A percentile compares a stretch with the other conserved stretches of the same genome.
Conservation (phyloP, 2,888 invertebrate genomes). For the Drosophila anomelani region DNA sequence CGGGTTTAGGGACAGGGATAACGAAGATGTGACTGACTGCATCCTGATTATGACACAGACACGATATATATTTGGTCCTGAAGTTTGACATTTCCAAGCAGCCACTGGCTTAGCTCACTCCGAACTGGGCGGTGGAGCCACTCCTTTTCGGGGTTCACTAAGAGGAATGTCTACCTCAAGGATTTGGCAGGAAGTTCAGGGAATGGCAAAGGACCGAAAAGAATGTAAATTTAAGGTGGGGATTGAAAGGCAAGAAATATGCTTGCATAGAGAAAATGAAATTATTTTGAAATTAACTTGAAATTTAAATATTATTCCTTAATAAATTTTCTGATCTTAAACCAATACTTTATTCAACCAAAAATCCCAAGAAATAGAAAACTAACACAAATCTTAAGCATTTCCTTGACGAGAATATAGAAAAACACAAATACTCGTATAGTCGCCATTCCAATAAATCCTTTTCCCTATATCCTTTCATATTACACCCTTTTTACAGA, state of each 20-base stretch:
- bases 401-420: too few species aligned
- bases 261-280: too few species aligned
- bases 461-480: background rate
- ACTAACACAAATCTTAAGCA: background rate
- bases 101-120: conserved; percentile 18
- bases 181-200: background rate
- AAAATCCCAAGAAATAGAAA: background rate
- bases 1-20: conserved; percentile 13
- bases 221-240: background rate
- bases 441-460: background rate
- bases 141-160: conserved; percentile 9
- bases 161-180: conserved; percentile 3
- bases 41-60: conserved; percentile 60
- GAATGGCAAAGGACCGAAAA: background rate
- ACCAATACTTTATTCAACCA: background rate
- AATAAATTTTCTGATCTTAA: too few species aligned
- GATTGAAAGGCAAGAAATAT: background rate
- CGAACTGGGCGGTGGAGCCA: background rate
- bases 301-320: background rate
- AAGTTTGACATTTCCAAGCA: conserved; percentile 31
- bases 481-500: conserved; percentile 5
- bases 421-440: background rate
- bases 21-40: conserved; percentile 38
- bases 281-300: background rate
- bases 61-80: conserved; percentile 29